Base-by-base conservation (phyloP, 2,113 vertebrate genomes). In the Serilophus lunatus region DNA sequence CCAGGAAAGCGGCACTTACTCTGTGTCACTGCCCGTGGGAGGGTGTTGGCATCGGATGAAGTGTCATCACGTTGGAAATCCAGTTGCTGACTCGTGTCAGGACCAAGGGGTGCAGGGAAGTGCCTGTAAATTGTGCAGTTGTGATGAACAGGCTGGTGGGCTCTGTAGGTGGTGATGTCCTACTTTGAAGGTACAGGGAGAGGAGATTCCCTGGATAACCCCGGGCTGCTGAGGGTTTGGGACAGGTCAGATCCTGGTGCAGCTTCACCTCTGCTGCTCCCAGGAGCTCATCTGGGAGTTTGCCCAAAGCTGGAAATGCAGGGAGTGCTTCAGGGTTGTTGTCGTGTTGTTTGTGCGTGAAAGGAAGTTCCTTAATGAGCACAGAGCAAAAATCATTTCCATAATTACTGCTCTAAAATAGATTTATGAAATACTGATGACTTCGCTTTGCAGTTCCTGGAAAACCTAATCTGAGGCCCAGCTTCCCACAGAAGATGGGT, bases 331-430 rank as follows among this genome's bases (percentile, higher is more conserved):
- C 56, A 1, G 4, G 1, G 23, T 13, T 65, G 44, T 26, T 50
- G 35, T 61, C n/a, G 14, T 44, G 45, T 47, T 2, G 0, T 33
- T 26, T 1, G 0, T 31, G 51, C 6, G 0, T 3, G 57, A 36
- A 54, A 71, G 81, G 84, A 87, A 75, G 47, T 5, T 82, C 80
- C 47, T 63, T 59, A 68, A 79, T 7, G 47, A 89, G 84, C 8
- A 0, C 3, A 2, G 69, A 60, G 60, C 54, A 79, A 33, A 87
- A 89, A 54, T 47, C 2, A 29, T 92, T 83, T 83, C 74, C 47
- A 24, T 84, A 66, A 92, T 94, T 50, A 29, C 64, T 28, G 3
- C 23, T 63, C 60, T 56, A 2, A 83, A 83, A 84, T 31, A 68
- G 71, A 35, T 66, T 44, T 59, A 36, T 35, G 63, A 75, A 95